A percentile compares a stretch with the other conserved stretches of the same genome.
These are phyloP conservation scores for Callaeas wilsoni DNA, from an alignment of 2,113 vertebrate species.

Conservation along the genomic window DNA sequence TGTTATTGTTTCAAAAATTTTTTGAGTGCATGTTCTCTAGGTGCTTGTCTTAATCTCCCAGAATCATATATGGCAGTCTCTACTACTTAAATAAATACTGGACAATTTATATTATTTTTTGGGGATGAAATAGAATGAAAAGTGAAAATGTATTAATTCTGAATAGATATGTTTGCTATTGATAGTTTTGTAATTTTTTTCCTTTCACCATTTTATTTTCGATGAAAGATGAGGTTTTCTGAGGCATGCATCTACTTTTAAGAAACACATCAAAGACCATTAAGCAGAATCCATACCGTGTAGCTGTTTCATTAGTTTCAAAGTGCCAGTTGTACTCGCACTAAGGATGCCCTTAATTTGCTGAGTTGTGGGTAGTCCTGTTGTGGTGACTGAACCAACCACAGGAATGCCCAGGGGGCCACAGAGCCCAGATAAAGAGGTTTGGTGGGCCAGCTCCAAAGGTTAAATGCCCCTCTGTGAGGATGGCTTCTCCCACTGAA, in stretches of 20 bases:
- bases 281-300: neutral
- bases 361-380: neutral
- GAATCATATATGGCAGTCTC: neutral
- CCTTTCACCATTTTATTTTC: neutral
- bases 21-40: neutral
- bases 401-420: too few species aligned
- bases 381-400: too few species aligned
- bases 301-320: neutral
- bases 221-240: neutral
- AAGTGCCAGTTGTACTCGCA: rapidly evolving
- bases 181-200: neutral
- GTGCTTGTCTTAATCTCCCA: neutral
- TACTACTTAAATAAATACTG: neutral
- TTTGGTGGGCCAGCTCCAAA: too few species aligned
- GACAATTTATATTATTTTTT: neutral
- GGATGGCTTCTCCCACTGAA: too few species aligned
- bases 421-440: too few species aligned
- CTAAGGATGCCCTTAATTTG: neutral
- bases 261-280: neutral
- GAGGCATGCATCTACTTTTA: neutral
- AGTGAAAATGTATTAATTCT: neutral
- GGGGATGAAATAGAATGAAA: neutral
- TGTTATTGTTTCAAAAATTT: neutral
- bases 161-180: neutral
- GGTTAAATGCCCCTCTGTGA: too few species aligned